Conservation (phyloP, 2,888 invertebrate genomes). For the Protonemura montana region DNA sequence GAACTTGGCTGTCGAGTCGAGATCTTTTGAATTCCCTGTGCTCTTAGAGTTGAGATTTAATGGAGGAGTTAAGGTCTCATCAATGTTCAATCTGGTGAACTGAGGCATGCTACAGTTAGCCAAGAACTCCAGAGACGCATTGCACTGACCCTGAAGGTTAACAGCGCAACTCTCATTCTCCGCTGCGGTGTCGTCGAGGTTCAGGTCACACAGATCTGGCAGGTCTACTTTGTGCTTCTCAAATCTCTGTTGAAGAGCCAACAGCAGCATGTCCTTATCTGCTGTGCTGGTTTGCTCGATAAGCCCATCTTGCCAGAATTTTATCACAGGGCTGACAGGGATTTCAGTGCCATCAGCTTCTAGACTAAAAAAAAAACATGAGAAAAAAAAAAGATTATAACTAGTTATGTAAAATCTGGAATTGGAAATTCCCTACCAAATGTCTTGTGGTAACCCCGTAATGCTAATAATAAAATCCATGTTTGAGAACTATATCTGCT, state of each 20-base stretch:
- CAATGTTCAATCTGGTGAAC: background rate
- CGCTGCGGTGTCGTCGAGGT: background rate
- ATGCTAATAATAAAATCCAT: too few relatives aligned
- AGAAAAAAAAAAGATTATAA: too few relatives aligned
- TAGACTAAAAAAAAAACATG: too few relatives aligned
- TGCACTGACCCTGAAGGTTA: background rate
- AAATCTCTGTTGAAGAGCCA: background rate
- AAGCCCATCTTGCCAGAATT: too few relatives aligned
- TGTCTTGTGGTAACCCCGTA: too few relatives aligned
- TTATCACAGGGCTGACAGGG: too few relatives aligned
- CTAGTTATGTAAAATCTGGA: too few relatives aligned
- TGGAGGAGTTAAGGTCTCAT: background rate
- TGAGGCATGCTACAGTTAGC: background rate
- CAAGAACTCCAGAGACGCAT: background rate
- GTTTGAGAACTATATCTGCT: too few relatives aligned
- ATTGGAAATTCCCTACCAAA: too few relatives aligned
- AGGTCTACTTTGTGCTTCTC: background rate
- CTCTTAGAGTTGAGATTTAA: background rate
- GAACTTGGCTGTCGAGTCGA: background rate
- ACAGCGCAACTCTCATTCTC: background rate
- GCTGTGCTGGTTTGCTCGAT: background rate
- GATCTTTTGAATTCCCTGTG: background rate
- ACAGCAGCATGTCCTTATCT: background rate
- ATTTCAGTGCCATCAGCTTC: too few relatives aligned
- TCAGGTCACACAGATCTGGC: background rate